Base-by-base conservation (phyloP, 2,888 invertebrate species). In the Atethmia centrago region DNA sequence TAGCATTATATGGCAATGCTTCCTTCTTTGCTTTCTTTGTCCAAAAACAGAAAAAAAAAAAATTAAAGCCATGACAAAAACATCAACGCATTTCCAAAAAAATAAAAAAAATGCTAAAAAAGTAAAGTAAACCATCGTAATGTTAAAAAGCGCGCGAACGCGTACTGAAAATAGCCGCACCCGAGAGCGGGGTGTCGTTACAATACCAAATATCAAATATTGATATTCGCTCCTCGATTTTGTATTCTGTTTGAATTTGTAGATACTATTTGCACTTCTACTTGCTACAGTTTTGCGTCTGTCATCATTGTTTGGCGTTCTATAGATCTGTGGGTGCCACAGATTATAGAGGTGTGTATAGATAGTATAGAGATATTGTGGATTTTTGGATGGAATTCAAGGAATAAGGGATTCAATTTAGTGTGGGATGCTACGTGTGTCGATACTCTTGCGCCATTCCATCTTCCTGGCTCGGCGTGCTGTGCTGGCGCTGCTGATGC, bases 191-290 rank as follows among this genome's bases (percentile, higher is more conserved):
- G 91, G 89, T 94, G 92, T 93, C 93, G 95, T 95, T 94, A 93
- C 95, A 94, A 94, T 94, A 93, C 95, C 95, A 95, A 95, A 95
- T 93, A 95, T 94, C 95, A 95, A 95, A 95, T 95, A 95, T 95
- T 95, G 95, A 95, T 95, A 95, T 95, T 95, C 92, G 83, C 88
- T 88, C 89, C 91, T 90, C 94, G 90, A 93, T 94, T 94, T 93
- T 92, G 95, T 94, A 94, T 95, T 95, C 95, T 93, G 93, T 94
- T 94, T 93, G 95, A 94, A 92, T 94, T 94, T 90, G 88, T 88
- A 92, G 94, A 94, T 95, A 95, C 94, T 95, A 93, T 95, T 95
- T 95, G 93, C 94, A 80, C 87, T 91, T 90, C 88, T 89, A 88
- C 92, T 93, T 90, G 85, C 83, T 90, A 90, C 93, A 90, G 92